Base-by-base conservation (phyloP, 2,797 vertebrate species). In the Lepilemur ruficaudatus region DNA sequence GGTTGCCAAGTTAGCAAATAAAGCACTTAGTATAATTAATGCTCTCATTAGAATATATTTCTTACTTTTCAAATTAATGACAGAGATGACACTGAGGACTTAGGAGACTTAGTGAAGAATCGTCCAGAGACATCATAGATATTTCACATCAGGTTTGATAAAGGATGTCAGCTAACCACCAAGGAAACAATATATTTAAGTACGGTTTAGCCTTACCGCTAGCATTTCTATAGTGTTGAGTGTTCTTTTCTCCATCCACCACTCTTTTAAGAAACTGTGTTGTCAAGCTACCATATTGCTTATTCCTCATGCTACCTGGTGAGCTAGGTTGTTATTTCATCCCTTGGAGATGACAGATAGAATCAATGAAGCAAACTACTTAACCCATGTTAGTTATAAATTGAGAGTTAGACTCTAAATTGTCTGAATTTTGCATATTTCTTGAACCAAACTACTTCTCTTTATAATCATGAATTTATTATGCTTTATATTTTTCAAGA, bases 61-160 rank as follows among this genome's bases (percentile, higher is more conserved):
- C 95, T 98, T 93, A 95, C 20, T 84, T 93, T 95, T 96, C 72
- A 93, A 97, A 87, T 96, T 98, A 97, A 98, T 97, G 35, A 22
- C 86, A 95, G 89, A 97, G 89, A 98, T 97, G 97, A 78, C 94
- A 97, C 94, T 61, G 69, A 92, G 61, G 61, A 20, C 46, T 50
- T 50, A 35, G 88, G 81, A 88, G 48, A 95, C 59, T 96, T 97
- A 94, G 89, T 97, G 92, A 97, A 92, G 57, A 91, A 89, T 90
- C 98, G 55, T 95, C 63, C 63, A 23, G 92, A 87, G 90, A 96
- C 35, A 95, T 69, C 89, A 67, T 43, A 91, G 92, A 90, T 90
- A 95, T 95, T 97, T 94, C 25, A 94, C 38, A 97, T 81, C 38
- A 70, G 35, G 82, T 97, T 92, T 94, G 69, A 85, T 76, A 80